A percentile compares a stretch with the other conserved stretches of the same genome.
phyloP scores from a whole-genome alignment of 2,113 vertebrate species.

The Colinus virginianus region DNA sequence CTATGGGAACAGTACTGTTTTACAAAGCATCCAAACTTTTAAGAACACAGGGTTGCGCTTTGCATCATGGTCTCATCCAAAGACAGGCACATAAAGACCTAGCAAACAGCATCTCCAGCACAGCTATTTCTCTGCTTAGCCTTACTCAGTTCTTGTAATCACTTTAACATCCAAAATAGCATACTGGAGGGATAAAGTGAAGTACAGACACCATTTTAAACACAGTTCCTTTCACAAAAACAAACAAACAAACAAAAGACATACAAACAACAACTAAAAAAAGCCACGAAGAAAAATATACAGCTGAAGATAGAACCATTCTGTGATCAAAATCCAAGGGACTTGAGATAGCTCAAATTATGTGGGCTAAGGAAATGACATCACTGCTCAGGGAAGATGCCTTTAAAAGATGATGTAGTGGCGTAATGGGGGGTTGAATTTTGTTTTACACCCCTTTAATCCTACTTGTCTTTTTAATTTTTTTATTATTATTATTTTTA shows the following conservation, averaged over 20 bases:
- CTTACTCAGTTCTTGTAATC: background rate
- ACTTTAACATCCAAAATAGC: conserved; percentile 24
- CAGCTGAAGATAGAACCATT: background rate
- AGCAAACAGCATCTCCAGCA: background rate
- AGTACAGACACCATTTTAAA: background rate
- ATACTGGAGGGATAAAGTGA: background rate
- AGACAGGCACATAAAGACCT: background rate
- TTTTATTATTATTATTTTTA: too few species aligned
- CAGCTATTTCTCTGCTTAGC: background rate
- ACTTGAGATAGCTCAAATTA: conserved; percentile 9
- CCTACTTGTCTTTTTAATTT: background rate
- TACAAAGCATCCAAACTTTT: conserved; percentile 38
- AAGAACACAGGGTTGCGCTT: conserved; percentile 10
- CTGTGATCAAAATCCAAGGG: conserved; percentile 23
- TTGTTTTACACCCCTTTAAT: background rate
- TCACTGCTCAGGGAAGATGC: conserved; percentile 12
- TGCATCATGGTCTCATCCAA: conserved; percentile 11
- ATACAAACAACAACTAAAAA: background rate
- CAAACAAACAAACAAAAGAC: background rate
- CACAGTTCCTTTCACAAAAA: background rate
- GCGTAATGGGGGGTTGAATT: conserved; percentile 20
- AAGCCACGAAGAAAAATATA: background rate
- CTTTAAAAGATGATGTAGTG: conserved; percentile 9
- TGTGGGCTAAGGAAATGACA: conserved; percentile 21
- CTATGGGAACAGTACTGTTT: conserved; percentile 33